Percentiles rank a stretch among this genome's conserved stretches.
Conservation (phyloP, 2,888 invertebrate species). For the Leptinotarsa tumamoca region DNA sequence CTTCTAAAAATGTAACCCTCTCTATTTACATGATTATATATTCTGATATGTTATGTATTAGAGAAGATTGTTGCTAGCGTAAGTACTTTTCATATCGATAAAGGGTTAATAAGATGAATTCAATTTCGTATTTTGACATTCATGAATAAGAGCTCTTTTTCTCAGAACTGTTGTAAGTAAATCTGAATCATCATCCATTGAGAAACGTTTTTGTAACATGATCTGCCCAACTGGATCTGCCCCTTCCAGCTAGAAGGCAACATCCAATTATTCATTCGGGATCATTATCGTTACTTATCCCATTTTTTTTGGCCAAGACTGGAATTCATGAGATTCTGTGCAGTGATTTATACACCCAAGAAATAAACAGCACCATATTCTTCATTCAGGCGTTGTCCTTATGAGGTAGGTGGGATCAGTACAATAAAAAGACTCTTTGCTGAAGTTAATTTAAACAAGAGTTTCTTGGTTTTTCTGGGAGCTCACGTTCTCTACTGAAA, state of each 20-base stretch:
- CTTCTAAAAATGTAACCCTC: too few relatives aligned
- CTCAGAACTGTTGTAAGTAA: too few relatives aligned
- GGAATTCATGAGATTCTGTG: conserved; percentile 1
- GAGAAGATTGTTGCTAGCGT: too few relatives aligned
- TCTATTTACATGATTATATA: too few relatives aligned
- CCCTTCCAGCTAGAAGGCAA: neutral
- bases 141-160: too few relatives aligned
- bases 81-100: too few relatives aligned
- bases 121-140: too few relatives aligned
- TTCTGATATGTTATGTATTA: too few relatives aligned
- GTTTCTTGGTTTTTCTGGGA: conserved; percentile 9
- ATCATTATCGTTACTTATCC: conserved; percentile 1
- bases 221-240: neutral
- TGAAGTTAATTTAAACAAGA: conserved; percentile 11
- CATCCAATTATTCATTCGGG: conserved; percentile 1
- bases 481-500: neutral
- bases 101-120: too few relatives aligned
- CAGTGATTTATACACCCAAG: neutral
- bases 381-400: neutral
- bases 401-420: neutral
- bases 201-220: too few relatives aligned
- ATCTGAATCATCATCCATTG: too few relatives aligned
- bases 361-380: neutral
- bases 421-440: neutral
- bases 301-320: neutral